Percentiles rank a stretch among this genome's conserved stretches.
phyloP scores from a whole-genome alignment of 1,140 invertebrate genomes.

The Trichogramma pretiosum region DNA sequence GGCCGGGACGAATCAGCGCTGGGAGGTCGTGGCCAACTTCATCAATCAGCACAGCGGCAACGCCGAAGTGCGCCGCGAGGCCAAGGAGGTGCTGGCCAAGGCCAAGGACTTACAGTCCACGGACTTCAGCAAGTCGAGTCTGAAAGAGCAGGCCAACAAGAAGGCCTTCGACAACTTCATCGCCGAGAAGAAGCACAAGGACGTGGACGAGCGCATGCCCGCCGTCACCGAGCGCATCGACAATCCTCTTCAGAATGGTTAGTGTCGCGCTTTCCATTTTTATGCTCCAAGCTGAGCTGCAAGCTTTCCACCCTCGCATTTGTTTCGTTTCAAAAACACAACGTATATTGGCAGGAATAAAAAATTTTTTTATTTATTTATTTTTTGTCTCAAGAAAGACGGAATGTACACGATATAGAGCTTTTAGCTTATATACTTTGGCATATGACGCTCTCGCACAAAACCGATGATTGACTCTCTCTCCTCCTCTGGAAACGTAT shows the following conservation, averaged over 20 bases:
- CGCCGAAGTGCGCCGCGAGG: conserved; percentile 47
- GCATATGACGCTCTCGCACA: too few species aligned
- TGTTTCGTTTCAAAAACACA: too few species aligned
- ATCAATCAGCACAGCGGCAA: conserved; percentile 79
- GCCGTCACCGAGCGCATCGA: conserved; percentile 49
- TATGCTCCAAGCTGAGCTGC: too few species aligned
- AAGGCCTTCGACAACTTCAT: conserved; percentile 88
- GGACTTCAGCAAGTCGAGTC: conserved; percentile 72
- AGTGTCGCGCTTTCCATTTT: too few species aligned
- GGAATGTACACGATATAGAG: too few species aligned
- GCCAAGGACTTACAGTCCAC: conserved; percentile 90
- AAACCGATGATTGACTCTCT: too few species aligned
- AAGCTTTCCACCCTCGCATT: too few species aligned
- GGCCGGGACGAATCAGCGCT: conserved; percentile 88
- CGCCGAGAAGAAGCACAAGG: conserved; percentile 68
- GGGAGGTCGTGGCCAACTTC: conserved; percentile 94
- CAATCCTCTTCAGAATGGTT: conserved; percentile 35
- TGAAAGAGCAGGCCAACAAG: conserved; percentile 82
- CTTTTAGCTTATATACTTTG: too few species aligned
- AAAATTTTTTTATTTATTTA: too few species aligned
- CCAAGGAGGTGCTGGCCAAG: conserved; percentile 90
- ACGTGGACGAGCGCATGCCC: conserved; percentile 50
- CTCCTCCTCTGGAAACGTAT: too few species aligned
- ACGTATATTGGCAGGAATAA: too few species aligned
- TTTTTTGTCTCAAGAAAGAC: too few species aligned